Base-by-base conservation (phyloP, 2,797 vertebrate species). In the Lutjanus campechanus region DNA sequence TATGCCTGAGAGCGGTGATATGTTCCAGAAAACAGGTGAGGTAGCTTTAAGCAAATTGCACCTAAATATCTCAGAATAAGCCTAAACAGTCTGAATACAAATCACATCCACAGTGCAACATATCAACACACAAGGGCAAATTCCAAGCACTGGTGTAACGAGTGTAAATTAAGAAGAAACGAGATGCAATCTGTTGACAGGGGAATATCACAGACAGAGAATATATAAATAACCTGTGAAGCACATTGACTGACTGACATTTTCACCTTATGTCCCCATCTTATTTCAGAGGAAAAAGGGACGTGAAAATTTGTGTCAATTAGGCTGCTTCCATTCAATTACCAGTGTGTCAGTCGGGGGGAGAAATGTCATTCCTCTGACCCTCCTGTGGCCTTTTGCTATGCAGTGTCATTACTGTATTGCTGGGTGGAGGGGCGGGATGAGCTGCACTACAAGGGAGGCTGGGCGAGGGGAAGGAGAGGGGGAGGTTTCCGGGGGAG, bases 291-390 rank as follows among this genome's bases (percentile, higher is more conserved):
- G 8, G n/a, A 12, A 47, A 73, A 73, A 70, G 63, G 49, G 47
- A 74, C 49, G 68, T 50, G 12, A 75, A 77, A 75, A 82, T 78
- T 56, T 61, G 56, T 84, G 82, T 90, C 85, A 82, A 88, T 91
- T 84, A 88, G 81, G 59, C 53, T 36, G 58, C 81, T 81, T 91
- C 76, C 73, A 85, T 91, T 90, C 90, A 93, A 93, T 92, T 88
- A 91, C 64, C 55, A 60, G 58, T 2, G 20, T 77, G 89, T 91
- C 89, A 90, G 70, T 84, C 17, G 60, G 76, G 72, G 58, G 73
- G 69, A 49, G 58, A 73, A 71, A 77, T 43, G 61, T 69, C 13
- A 69, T 47, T 58, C 71, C 79, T 44, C 73, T 86, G 85, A 88
- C 90, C 83, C 76, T 74, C 56, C 44, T 53, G 44, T 73, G 76